These are phyloP conservation scores for Drosophila repletoides DNA, from an alignment of 1,140 invertebrate genomes.

Conservation along the genomic window DNA sequence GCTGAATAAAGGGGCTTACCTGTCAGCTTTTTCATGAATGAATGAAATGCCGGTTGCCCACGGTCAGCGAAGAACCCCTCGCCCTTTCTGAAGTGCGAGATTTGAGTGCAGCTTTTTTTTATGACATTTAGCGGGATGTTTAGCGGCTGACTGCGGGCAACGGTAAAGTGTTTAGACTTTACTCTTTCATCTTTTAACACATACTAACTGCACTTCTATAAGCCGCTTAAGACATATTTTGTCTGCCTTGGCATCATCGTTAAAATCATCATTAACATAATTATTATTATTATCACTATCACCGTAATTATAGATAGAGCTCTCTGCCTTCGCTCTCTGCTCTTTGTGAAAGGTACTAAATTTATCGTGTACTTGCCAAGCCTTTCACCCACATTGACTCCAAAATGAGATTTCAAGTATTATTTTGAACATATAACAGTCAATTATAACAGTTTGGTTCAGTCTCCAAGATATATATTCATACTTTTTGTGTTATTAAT, in stretches of 20 bases:
- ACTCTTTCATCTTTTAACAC: too few species aligned
- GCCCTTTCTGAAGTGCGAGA: background rate
- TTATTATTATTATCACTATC: slow-evolving; percentile 62
- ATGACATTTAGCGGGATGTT: slow-evolving; percentile 68
- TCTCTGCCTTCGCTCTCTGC: too few species aligned
- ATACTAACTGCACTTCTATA: slow-evolving; percentile 76
- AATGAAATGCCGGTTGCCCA: slow-evolving; percentile 30
- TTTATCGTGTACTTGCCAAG: slow-evolving; percentile 20
- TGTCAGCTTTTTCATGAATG: slow-evolving; percentile 59
- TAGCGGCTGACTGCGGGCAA: slow-evolving; percentile 36
- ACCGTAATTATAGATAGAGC: too few species aligned
- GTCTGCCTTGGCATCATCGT: slow-evolving; percentile 56
- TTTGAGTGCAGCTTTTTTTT: slow-evolving; percentile 47
- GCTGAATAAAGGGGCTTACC: slow-evolving; percentile 28
- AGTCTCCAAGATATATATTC: too few species aligned
- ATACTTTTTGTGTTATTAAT: too few species aligned
- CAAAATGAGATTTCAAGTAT: background rate
- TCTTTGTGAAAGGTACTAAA: slow-evolving; percentile 66
- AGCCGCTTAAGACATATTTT: slow-evolving; percentile 70
- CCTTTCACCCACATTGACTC: slow-evolving; percentile 61
- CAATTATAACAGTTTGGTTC: too few species aligned
- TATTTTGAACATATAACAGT: too few species aligned
- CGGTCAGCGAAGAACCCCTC: background rate
- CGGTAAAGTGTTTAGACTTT: slow-evolving; percentile 67
- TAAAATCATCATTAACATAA: slow-evolving; percentile 78